These are phyloP conservation scores for Sceliomorpha sp. DNA, from an alignment of 2,888 invertebrate species.

Conservation along the genomic window DNA sequence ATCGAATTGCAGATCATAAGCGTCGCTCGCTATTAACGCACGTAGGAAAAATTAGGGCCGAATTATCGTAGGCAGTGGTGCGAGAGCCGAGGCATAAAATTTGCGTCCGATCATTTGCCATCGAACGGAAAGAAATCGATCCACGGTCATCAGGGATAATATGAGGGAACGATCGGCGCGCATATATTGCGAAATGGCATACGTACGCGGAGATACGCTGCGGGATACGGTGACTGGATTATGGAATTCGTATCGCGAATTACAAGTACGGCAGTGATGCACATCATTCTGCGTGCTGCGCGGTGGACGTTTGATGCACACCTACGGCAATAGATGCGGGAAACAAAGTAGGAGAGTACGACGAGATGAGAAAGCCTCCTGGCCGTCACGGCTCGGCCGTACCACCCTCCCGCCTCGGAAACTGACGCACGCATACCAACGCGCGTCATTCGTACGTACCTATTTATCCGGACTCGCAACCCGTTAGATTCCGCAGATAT, in stretches of 20 bases:
- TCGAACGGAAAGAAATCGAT: slow-evolving; percentile 59
- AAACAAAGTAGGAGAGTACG: slow-evolving; percentile 54
- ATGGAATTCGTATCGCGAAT: slow-evolving; percentile 74
- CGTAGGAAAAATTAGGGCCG: slow-evolving; percentile 50
- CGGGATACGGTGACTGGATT: slow-evolving; percentile 72
- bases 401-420: slow-evolving; percentile 60
- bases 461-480: slow-evolving; percentile 64
- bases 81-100: slow-evolving; percentile 55
- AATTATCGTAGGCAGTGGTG: slow-evolving; percentile 55
- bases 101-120: slow-evolving; percentile 56
- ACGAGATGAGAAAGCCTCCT: slow-evolving; percentile 66
- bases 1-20: slow-evolving; percentile 44
- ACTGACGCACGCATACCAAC: slow-evolving; percentile 49
- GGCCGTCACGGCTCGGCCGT: slow-evolving; percentile 58
- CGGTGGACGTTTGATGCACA: slow-evolving; percentile 35
- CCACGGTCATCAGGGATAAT: slow-evolving; percentile 63
- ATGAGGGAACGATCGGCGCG: slow-evolving; percentile 64
- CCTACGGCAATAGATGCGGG: slow-evolving; percentile 49
- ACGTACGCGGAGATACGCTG: slow-evolving; percentile 39
- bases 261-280: slow-evolving; percentile 64
- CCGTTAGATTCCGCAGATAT: slow-evolving; percentile 74
- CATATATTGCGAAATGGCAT: slow-evolving; percentile 68
- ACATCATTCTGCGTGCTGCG: slow-evolving; percentile 59
- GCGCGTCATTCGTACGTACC: slow-evolving; percentile 60
- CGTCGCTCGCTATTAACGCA: slow-evolving; percentile 40